Evolutionary conservation across 1,140 invertebrate genomes (phyloP).

Genomic region (Temnothorax curvispinosus): DNA sequence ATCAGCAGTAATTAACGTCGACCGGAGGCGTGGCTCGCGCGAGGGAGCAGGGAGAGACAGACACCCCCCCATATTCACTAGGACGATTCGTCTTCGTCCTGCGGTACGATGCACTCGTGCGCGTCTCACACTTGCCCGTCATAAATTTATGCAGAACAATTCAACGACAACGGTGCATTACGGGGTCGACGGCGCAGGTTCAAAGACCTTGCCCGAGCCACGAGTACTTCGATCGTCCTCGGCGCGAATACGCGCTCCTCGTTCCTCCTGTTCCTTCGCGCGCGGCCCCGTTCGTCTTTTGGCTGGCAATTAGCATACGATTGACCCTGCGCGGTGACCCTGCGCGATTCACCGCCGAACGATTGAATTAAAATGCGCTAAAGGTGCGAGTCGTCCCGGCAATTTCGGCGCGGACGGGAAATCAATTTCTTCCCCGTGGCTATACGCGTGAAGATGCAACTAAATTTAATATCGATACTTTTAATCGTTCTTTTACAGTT

Average conservation of each 20-base stretch:
- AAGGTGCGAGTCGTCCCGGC: constrained; percentile 62
- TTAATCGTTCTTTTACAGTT: neutral
- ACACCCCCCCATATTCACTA: constrained; percentile 23
- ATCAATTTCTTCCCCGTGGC: constrained; percentile 32
- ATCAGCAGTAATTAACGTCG: constrained; percentile 75
- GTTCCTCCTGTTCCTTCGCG: constrained; percentile 67
- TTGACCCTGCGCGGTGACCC: constrained; percentile 82
- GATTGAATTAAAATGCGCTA: constrained; percentile 77
- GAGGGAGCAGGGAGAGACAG: constrained; percentile 54
- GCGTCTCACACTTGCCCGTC: constrained; percentile 80
- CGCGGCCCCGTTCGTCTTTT: constrained; percentile 80
- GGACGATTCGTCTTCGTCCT: constrained; percentile 83
- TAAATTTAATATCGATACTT: neutral
- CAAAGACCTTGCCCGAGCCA: constrained; percentile 79
- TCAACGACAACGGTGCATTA: constrained; percentile 85
- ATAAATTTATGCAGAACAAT: constrained; percentile 86
- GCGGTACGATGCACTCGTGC: constrained; percentile 74
- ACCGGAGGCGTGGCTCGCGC: constrained; percentile 69
- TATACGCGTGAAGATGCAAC: neutral
- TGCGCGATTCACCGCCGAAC: constrained; percentile 66
- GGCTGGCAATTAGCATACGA: constrained; percentile 86
- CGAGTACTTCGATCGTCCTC: constrained; percentile 75
- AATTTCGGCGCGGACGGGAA: constrained; percentile 61
- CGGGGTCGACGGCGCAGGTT: constrained; percentile 79
- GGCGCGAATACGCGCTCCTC: constrained; percentile 61